Evolutionary conservation across 2,113 vertebrate species (phyloP), one percentile per base, ranked within the genome.

Genomic region (Electrona antarctica): DNA sequence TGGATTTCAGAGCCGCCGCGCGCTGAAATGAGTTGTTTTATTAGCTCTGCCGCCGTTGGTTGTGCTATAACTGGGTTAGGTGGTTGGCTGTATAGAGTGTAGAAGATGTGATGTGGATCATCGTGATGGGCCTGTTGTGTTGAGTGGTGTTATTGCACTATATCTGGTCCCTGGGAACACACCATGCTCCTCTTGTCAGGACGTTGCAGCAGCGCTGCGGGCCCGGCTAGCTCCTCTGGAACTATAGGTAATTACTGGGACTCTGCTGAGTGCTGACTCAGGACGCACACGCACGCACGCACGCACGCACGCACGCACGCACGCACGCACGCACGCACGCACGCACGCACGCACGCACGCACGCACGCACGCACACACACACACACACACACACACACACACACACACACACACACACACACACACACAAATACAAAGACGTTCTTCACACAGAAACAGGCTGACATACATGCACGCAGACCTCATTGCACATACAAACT

Each of bases 111-210:
- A 90, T 86, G 90, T 78, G 78, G 86, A 90, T 92, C 88, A 88
- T 71, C 68, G 89, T 92, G 90, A 93, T 92, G 63, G 90, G 87
- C 73, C 80, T 90, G 81, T 88, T 87, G 90, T 90, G 81, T 88
- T 87, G 90, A 91, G 86, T 56, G 73, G 79, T 46, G 88, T 93
- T 94, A 94, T 93, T 93, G 90, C 91, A 84, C 85, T 86, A 77
- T 86, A 77, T 77, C 83, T 74, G 52, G 80, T 88, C 81, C 82
- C 80, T n/a, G 71, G 84, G 82, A 90, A 82, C 83, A 71, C 86
- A 77, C 77, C 84, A 86, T 77, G 79, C 85, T 80, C 60, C 67
- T 64, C 64, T 81, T 78, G 83, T 89, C 89, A 86, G 82, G 41
- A 50, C 61, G n/a, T 46, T 49, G 9, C 66, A 60, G 52, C n/a